Conservation (phyloP, 1,140 invertebrate genomes). For the Drosophila tristis region DNA sequence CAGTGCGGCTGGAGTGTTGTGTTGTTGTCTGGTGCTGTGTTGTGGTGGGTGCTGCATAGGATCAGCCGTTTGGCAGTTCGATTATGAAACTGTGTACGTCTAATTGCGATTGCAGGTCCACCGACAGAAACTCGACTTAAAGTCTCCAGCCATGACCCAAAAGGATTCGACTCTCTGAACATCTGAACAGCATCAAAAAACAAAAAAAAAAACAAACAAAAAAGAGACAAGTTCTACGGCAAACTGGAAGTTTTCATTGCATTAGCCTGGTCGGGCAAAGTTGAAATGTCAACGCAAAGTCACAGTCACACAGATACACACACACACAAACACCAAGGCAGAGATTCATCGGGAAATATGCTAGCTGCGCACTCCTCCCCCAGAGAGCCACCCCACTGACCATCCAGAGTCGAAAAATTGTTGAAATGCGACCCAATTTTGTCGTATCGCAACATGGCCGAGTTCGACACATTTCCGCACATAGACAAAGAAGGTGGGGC, state of each 20-base stretch:
- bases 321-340: conserved; percentile 4
- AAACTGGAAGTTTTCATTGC: conserved; percentile 52
- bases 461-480: conserved; percentile 59
- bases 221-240: conserved; percentile 19
- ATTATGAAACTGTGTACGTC: conserved; percentile 26
- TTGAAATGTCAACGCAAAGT: conserved; percentile 60
- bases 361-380: conserved; percentile 14
- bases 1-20: not conserved
- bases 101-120: conserved; percentile 32
- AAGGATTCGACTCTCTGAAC: too few relatives aligned
- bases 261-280: conserved; percentile 37
- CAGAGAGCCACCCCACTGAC: not conserved
- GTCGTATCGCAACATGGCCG: conserved; percentile 55
- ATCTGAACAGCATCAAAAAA: not conserved
- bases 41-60: too few relatives aligned
- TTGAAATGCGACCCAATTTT: conserved; percentile 62
- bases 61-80: conserved; percentile 13
- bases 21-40: too few relatives aligned
- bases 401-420: conserved; percentile 37
- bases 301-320: conserved; percentile 54
- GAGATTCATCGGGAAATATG: conserved; percentile 46
- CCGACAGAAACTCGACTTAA: conserved; percentile 10
- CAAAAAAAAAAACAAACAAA: not conserved
- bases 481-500: conserved; percentile 6
- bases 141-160: conserved; percentile 1